Evolutionary conservation across 2,888 invertebrate genomes (phyloP).

Genomic region (Hanleya hanleyi): DNA sequence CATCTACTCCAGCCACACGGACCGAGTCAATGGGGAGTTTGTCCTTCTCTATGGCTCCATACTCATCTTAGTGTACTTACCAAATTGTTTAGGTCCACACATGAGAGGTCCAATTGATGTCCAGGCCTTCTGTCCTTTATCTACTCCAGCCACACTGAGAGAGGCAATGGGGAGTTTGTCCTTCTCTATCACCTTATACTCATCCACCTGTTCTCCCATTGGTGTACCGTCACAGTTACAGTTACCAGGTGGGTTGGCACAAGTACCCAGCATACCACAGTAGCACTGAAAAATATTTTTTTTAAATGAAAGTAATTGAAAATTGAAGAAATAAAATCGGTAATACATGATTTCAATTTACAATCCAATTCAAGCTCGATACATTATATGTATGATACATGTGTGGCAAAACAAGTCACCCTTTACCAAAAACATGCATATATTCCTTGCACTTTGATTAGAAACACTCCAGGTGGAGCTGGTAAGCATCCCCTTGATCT

Average conservation of each 20-base stretch:
- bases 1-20: slow-evolving; percentile 22
- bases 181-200: neutral
- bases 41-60: neutral
- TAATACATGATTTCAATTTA: too few relatives aligned
- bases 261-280: slow-evolving; percentile 52
- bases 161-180: neutral
- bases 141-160: slow-evolving; percentile 22
- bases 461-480: too few relatives aligned
- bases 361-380: too few relatives aligned
- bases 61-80: neutral
- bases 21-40: neutral
- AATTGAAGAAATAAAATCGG: too few relatives aligned
- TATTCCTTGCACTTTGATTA: too few relatives aligned
- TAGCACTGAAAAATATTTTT: slow-evolving; percentile 44
- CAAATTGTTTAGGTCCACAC: slow-evolving; percentile 8
- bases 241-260: slow-evolving; percentile 34
- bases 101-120: neutral
- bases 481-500: too few relatives aligned
- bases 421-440: too few relatives aligned
- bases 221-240: slow-evolving; percentile 62
- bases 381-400: too few relatives aligned
- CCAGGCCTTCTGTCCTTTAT: neutral
- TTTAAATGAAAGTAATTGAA: too few relatives aligned
- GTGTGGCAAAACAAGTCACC: too few relatives aligned
- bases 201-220: slow-evolving; percentile 4